Evolutionary conservation across 2,888 invertebrate species (phyloP).

Genomic region (Chrysolina haemoptera): DNA sequence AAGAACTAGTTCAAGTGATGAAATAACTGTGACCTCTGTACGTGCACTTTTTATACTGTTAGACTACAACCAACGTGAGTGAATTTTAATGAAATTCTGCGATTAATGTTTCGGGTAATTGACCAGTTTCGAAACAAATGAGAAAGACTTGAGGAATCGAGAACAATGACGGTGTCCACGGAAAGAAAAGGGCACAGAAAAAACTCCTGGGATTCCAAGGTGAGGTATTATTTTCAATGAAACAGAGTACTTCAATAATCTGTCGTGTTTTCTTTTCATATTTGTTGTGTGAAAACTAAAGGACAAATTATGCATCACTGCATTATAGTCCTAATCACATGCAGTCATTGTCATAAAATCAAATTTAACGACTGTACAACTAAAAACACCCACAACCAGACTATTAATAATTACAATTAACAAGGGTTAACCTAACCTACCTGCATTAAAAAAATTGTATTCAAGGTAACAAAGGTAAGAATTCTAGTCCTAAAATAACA

Average conservation of each 20-base stretch:
- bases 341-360: too few species aligned
- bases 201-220: slow-evolving; percentile 74
- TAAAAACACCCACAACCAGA: too few species aligned
- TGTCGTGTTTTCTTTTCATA: not conserved
- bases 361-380: too few species aligned
- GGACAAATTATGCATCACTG: too few species aligned
- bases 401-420: too few species aligned
- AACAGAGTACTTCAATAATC: not conserved
- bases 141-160: slow-evolving; percentile 39
- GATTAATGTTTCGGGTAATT: slow-evolving; percentile 23
- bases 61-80: slow-evolving; percentile 31
- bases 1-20: slow-evolving; percentile 36
- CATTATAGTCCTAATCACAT: too few species aligned
- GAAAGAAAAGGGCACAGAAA: slow-evolving; percentile 71
- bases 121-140: slow-evolving; percentile 26
- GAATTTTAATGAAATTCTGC: slow-evolving; percentile 27
- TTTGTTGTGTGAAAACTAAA: not conserved
- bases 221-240: slow-evolving; percentile 55
- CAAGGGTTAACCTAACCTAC: too few species aligned
- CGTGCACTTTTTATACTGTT: slow-evolving; percentile 37
- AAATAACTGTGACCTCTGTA: slow-evolving; percentile 33
- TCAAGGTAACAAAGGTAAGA: too few species aligned
- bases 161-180: slow-evolving; percentile 69
- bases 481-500: too few species aligned
- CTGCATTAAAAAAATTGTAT: too few species aligned